Base-by-base conservation (phyloP, 1,140 invertebrate genomes). In the Leptinotarsa lineolata region DNA sequence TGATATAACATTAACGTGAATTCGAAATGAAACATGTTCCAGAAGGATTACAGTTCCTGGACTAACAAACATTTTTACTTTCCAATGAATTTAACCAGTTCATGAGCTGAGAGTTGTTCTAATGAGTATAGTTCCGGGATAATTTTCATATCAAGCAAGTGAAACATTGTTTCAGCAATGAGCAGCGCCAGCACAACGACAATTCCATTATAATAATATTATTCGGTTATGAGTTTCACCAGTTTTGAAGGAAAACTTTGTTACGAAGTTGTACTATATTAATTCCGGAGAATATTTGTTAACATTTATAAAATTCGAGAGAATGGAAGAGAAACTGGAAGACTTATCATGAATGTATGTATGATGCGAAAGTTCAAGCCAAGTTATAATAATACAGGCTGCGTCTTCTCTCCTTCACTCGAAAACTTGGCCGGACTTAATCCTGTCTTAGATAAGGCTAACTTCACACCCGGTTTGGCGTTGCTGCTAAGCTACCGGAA, bases 391-490 rank as follows among this genome's bases (percentile, higher is more conserved):
- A 80, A 78, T 80, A 75, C 78, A 18, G 69, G 69, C 48, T 63
- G n/a, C 30, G 30, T 71, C 30, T 60, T 44, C 54, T 61, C 69
- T 48, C 44, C 67, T 48, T 24, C 16, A 45, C n/a, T 45, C 48
- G 48, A 61, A 21, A 71, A 71, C 58, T 71, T 71, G 58, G 69
- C 72, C 66, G 75, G 71, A 74, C 72, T 72, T 78, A 78, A 80
- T 78, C 78, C 78, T 64, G 78, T 72, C 78, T 80, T 80, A 80
- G 78, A 80, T 80, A 78, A 80, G 75, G 74, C 75, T 69, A 78
- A 78, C 78, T 80, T 78, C 78, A 80, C 78, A 80, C 78, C 48
- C 75, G 78, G 78, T 80, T 78, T 76, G 75, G 78, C 78, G 72
- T 78, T 77, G 72, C 64, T 76, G 78, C 74, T 80, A 77, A 80